Conservation (phyloP, 2,113 vertebrate genomes). For the Raja brachyura region DNA sequence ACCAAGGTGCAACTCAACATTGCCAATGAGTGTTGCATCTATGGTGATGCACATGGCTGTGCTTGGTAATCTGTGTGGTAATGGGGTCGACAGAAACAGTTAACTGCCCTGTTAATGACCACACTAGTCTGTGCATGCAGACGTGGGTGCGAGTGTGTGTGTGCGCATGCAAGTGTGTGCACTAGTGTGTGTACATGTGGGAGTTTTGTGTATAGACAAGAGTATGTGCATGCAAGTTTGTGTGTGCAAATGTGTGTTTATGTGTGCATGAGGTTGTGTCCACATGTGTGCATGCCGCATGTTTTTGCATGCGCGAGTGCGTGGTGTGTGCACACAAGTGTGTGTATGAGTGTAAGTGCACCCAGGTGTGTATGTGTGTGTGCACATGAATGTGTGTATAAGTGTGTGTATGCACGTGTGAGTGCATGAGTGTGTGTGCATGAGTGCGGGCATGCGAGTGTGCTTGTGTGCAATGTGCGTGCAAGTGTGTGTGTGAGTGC, state of each 20-base stretch:
- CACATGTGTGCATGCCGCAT: too few relatives aligned
- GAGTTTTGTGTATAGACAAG: too few relatives aligned
- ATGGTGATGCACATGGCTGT: too few relatives aligned
- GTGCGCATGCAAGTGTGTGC: neutral
- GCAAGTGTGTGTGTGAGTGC: neutral
- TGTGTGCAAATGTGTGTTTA: neutral
- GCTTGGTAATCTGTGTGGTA: neutral
- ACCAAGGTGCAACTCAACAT: neutral
- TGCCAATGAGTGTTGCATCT: neutral
- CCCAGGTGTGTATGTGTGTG: too few relatives aligned
- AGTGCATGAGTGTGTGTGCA: neutral
- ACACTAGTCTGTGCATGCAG: too few relatives aligned
- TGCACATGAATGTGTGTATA: too few relatives aligned
- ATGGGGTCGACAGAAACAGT: neutral
- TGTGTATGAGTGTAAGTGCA: too few relatives aligned
- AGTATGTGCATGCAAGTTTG: neutral
- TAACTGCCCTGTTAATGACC: neutral
- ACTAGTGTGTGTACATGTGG: neutral
- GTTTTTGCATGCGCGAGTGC: too few relatives aligned
- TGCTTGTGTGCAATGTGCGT: too few relatives aligned
- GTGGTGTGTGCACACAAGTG: too few relatives aligned
- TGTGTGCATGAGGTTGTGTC: too few relatives aligned
- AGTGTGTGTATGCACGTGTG: neutral
- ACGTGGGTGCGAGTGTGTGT: neutral
- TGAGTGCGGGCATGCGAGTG: neutral